phyloP scores from a whole-genome alignment of 1,140 invertebrate species.

The Dendrolimus punctatus region DNA sequence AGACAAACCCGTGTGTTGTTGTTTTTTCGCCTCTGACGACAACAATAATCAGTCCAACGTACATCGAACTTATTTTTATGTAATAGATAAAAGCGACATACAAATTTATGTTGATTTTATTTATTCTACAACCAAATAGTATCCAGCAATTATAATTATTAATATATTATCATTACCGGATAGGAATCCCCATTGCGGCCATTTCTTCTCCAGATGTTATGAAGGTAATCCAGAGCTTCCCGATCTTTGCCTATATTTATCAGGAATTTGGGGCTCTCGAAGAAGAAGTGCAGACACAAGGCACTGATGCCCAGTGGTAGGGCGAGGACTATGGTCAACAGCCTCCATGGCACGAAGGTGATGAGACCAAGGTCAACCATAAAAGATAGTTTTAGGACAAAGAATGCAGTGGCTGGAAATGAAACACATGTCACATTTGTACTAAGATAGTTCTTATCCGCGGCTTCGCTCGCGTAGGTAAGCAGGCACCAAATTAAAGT shows the following conservation, averaged over 20 bases:
- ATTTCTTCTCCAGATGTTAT: constrained; percentile 62
- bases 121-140: no score
- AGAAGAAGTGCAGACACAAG: constrained; percentile 70
- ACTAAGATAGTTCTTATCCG: constrained; percentile 1
- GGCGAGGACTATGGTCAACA: constrained; percentile 74
- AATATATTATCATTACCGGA: constrained; percentile 15
- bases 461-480: no score
- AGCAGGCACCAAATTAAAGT: no score
- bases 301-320: constrained; percentile 73
- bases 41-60: no score
- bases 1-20: no score
- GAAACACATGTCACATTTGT: no score
- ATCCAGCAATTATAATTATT: background rate
- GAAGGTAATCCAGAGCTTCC: constrained; percentile 64
- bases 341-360: constrained; percentile 74
- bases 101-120: no score
- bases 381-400: constrained; percentile 15
- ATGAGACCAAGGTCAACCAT: constrained; percentile 22
- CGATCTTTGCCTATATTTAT: constrained; percentile 66
- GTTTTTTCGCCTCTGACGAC: no score
- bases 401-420: constrained; percentile 15
- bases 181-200: constrained; percentile 35
- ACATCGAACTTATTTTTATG: no score
- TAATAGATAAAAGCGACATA: no score
- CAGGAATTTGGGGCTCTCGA: constrained; percentile 78